phyloP scores from a whole-genome alignment of 2,888 invertebrate species.

The Megamerina dolium region DNA sequence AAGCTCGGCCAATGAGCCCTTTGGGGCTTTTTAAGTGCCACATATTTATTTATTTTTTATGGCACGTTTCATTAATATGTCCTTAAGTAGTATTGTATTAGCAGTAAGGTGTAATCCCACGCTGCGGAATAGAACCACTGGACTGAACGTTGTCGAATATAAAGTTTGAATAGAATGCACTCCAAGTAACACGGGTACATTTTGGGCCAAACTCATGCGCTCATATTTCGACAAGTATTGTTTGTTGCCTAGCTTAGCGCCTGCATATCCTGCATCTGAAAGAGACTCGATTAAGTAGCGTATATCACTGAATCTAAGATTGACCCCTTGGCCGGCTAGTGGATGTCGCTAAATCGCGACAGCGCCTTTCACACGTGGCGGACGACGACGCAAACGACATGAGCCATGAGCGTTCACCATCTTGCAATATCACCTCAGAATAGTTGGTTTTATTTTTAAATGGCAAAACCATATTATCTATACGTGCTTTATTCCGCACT shows the following conservation, averaged over 20 bases:
- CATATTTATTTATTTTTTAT: no score
- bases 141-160: slow-evolving; percentile 67
- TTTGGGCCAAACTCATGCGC: slow-evolving; percentile 73
- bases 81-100: slow-evolving; percentile 67
- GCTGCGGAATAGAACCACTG: slow-evolving; percentile 73
- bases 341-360: slow-evolving; percentile 91
- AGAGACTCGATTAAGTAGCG: slow-evolving; percentile 65
- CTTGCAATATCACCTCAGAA: slow-evolving; percentile 56
- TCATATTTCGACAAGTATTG: slow-evolving; percentile 77
- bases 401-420: no score
- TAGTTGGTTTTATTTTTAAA: slow-evolving; percentile 35
- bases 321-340: slow-evolving; percentile 95
- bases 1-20: no score
- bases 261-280: slow-evolving; percentile 64
- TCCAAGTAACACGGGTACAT: slow-evolving; percentile 81
- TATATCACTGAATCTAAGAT: slow-evolving; percentile 94
- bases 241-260: slow-evolving; percentile 66
- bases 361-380: slow-evolving; percentile 83
- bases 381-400: no score
- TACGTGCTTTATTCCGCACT: slow-evolving; percentile 64
- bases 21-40: no score
- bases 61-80: slow-evolving; percentile 39
- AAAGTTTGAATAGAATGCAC: slow-evolving; percentile 82
- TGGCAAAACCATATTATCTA: slow-evolving; percentile 60
- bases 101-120: slow-evolving; percentile 76